Evolutionary conservation across 2,888 invertebrate species (phyloP).

Genomic region (Pristionchus exspectatus): DNA sequence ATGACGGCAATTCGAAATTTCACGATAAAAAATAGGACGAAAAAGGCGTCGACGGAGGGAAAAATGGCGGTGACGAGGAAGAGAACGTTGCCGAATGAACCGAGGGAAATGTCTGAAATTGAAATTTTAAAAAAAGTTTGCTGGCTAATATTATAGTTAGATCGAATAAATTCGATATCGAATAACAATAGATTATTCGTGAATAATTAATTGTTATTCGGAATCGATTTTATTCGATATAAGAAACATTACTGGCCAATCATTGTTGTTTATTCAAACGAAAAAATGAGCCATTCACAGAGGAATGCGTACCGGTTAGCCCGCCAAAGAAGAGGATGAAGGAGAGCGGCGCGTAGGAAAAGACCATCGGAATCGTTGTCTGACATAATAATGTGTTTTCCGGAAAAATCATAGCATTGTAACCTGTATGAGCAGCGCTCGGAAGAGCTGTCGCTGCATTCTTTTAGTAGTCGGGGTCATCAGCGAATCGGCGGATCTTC

Average conservation of each 20-base stretch:
- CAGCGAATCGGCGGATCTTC: background rate
- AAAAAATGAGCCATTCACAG: too few relatives aligned
- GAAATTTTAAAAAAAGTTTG: too few relatives aligned
- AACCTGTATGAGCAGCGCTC: slow-evolving; percentile 8
- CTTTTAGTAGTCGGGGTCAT: background rate
- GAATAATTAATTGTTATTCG: too few relatives aligned
- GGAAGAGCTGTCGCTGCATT: background rate
- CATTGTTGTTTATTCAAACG: too few relatives aligned
- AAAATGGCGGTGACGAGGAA: background rate
- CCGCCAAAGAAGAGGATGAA: background rate
- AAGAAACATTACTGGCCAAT: too few relatives aligned
- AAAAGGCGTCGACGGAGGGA: background rate
- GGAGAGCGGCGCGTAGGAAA: background rate
- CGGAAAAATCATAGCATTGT: too few relatives aligned
- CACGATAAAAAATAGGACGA: background rate
- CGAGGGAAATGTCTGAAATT: background rate
- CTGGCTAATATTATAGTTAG: too few relatives aligned
- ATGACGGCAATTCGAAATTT: background rate
- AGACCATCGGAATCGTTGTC: background rate
- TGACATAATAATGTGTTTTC: background rate
- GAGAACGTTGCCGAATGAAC: background rate
- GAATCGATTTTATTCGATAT: too few relatives aligned
- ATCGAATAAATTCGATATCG: too few relatives aligned
- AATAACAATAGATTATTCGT: too few relatives aligned
- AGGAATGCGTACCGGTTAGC: background rate